Conservation (phyloP, 2,888 invertebrate genomes). For the Chesias legatella region DNA sequence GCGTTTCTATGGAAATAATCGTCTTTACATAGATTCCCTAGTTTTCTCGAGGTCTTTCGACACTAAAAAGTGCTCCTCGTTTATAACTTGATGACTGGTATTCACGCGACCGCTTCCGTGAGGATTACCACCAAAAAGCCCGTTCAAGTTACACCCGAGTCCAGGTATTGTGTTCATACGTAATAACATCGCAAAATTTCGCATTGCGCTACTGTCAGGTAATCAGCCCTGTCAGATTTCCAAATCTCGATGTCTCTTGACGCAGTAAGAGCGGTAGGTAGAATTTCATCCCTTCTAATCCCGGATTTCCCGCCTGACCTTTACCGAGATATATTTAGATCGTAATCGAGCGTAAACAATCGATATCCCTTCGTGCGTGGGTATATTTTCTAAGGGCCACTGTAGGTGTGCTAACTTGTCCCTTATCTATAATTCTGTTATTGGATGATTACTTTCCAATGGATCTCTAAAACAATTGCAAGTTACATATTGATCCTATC, state of each 20-base stretch:
- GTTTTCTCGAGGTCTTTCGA: constrained; percentile 30
- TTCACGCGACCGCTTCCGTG: constrained; percentile 71
- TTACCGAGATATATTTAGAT: constrained; percentile 66
- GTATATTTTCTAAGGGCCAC: constrained; percentile 4
- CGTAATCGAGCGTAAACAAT: constrained; percentile 61
- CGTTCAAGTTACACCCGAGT: constrained; percentile 37
- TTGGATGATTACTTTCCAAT: constrained; percentile 5
- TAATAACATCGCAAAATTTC: constrained; percentile 11
- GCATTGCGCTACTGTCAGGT: constrained; percentile 23
- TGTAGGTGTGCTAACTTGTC: constrained; percentile 21
- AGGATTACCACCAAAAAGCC: constrained; percentile 64
- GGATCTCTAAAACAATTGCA: too few relatives aligned
- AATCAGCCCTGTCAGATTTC: constrained; percentile 11
- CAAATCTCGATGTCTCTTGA: constrained; percentile 2
- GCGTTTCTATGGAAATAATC: constrained; percentile 68
- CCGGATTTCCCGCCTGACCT: constrained; percentile 68
- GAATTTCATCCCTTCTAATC: constrained; percentile 31
- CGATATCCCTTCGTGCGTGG: constrained; percentile 44
- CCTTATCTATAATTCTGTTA: constrained; percentile 17
- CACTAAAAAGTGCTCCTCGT: constrained; percentile 33
- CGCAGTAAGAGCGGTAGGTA: not conserved
- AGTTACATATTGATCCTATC: too few relatives aligned
- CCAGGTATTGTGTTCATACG: constrained; percentile 44
- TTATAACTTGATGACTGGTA: constrained; percentile 69
- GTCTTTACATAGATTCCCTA: constrained; percentile 37